Evolutionary conservation across 1,140 invertebrate species (phyloP).

Genomic region (Drosophila ironensis): DNA sequence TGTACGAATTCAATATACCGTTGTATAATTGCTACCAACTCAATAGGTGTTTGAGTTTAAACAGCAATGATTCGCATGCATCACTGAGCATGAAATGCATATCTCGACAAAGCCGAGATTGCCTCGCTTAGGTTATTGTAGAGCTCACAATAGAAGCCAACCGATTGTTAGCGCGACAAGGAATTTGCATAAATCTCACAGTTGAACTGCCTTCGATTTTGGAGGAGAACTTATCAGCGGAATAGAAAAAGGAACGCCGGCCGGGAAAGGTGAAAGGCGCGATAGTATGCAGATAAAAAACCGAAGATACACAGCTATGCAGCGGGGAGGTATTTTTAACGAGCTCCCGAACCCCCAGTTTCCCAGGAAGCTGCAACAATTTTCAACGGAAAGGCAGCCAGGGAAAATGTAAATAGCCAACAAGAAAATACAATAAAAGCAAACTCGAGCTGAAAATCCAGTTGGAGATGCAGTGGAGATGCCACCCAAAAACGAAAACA

Average conservation of each 20-base stretch:
- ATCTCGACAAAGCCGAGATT: not conserved
- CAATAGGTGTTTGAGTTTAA: not conserved
- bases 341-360: slow-evolving; percentile 12
- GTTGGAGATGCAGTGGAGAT: slow-evolving; percentile 14
- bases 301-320: not conserved
- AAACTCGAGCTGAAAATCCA: slow-evolving; percentile 15
- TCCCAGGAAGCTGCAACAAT: slow-evolving; percentile 39
- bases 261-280: slow-evolving; percentile 43
- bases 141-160: slow-evolving; percentile 18
- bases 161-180: slow-evolving; percentile 11
- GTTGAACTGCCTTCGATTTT: not conserved
- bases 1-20: too few species aligned
- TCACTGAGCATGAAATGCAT: not conserved
- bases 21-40: too few species aligned
- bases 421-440: slow-evolving; percentile 56
- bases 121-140: not conserved
- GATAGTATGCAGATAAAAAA: slow-evolving; percentile 25
- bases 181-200: slow-evolving; percentile 45
- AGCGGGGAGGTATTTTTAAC: slow-evolving; percentile 38
- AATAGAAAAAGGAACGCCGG: not conserved
- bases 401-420: slow-evolving; percentile 46
- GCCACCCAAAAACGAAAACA: slow-evolving; percentile 8
- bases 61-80: not conserved
- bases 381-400: slow-evolving; percentile 44
- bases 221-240: not conserved